Evolutionary conservation across 2,888 invertebrate genomes (phyloP), one percentile per base, ranked within the genome.

Genomic region (Rotaria sp.): DNA sequence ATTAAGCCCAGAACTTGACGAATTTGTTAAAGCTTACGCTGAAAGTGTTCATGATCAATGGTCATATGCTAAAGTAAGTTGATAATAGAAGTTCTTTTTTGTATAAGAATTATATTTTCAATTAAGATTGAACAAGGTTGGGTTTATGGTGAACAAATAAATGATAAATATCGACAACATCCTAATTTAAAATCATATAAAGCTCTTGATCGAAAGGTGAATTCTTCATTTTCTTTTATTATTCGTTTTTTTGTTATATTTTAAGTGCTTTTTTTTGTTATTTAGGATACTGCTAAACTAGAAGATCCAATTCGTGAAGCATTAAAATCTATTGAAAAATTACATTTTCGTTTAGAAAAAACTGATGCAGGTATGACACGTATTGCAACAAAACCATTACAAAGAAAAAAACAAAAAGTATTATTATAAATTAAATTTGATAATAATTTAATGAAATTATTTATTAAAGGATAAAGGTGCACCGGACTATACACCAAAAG

Each of bases 121-220:
- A 38, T 74, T 38, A 13, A 74, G 74, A 38, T 92, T 88, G 97
- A 97, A 91, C 95, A 95, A 89, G 94, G 95, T 48, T 99, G 99
- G 99, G 94, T 94, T 4, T 95, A 95, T 90, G 97, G 95, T 0
- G 97, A 96, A 59, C 93, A 94, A 4, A 96, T 95, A 93, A 96
- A 96, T 0, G 96, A 96, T 88, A 93, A 93, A 48, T 94, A 95
- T 89, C 96, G 96, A 90, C 92, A 94, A 0, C 99, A 99, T 92
- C 97, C 98, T 0, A 93, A 97, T 80, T 93, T 99, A 48, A 97
- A 97, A 90, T 97, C 97, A 0, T 98, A 96, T 91, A 94, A 94
- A 88, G 94, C 95, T 94, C 93, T 99, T 35, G 95, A 94, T 89
- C 97, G 97, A 90, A 96, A 96, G 90, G 96, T 95, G 92, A 93